Conservation (phyloP, 2,888 invertebrate genomes). For the Drosophila nigricruria region DNA sequence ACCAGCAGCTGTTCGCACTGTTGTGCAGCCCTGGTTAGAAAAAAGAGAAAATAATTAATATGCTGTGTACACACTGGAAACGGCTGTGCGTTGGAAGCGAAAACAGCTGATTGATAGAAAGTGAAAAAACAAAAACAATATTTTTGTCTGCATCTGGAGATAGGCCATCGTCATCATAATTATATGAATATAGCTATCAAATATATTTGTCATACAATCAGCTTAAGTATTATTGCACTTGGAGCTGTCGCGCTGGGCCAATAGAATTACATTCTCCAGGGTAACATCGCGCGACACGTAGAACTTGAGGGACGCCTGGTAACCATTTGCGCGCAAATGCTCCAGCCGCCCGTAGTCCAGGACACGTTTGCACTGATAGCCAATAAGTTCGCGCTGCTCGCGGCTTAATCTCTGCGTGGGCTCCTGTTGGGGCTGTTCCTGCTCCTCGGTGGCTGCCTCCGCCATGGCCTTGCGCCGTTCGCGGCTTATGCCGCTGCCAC, state of each 20-base stretch:
- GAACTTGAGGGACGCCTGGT: conserved; percentile 88
- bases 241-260: conserved; percentile 84
- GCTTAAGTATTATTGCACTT: conserved; percentile 43
- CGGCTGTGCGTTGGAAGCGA: conserved; percentile 14
- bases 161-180: background rate
- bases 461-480: conserved; percentile 83
- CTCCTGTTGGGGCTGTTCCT: conserved; percentile 35
- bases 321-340: conserved; percentile 87
- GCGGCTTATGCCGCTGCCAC: conserved; percentile 89
- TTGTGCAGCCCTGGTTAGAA: conserved; percentile 42
- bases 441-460: conserved; percentile 35
- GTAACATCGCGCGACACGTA: conserved; percentile 89
- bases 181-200: background rate
- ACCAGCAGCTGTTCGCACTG: conserved; percentile 51
- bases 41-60: background rate
- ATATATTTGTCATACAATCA: background rate
- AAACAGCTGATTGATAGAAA: conserved; percentile 37
- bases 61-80: conserved; percentile 52
- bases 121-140: background rate
- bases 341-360: conserved; percentile 91
- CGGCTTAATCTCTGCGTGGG: conserved; percentile 71
- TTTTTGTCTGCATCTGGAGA: background rate
- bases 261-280: conserved; percentile 92
- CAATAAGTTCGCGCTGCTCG: conserved; percentile 88
- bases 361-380: conserved; percentile 91